Conservation (phyloP, 2,888 invertebrate genomes). For the Cremastinae sp. region DNA sequence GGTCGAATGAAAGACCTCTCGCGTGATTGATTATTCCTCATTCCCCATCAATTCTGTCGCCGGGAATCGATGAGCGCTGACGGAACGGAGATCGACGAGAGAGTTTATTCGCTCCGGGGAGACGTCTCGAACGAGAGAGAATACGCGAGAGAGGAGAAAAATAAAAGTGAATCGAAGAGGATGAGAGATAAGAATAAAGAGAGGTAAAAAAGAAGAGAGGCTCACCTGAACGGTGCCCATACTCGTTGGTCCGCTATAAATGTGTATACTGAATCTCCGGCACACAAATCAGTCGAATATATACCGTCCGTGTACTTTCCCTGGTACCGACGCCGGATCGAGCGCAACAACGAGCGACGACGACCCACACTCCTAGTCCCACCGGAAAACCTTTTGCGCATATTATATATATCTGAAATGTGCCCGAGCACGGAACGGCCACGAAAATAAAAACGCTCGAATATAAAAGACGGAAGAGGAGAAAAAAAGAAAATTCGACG, state of each 20-base stretch:
- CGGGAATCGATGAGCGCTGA: too few species aligned
- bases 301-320: constrained; percentile 77
- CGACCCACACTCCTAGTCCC: constrained; percentile 55
- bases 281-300: constrained; percentile 77
- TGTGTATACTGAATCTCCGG: constrained; percentile 75
- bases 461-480: not conserved
- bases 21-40: too few species aligned
- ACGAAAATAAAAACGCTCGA: not conserved
- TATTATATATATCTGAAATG: constrained; percentile 17
- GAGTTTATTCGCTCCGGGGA: too few species aligned
- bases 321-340: constrained; percentile 61
- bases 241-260: constrained; percentile 69
- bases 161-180: not conserved
- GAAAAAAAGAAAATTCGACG: constrained; percentile 1
- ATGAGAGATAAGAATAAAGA: not conserved
- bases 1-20: too few species aligned
- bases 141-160: constrained; percentile 9
- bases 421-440: constrained; percentile 12
- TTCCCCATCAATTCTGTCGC: too few species aligned
- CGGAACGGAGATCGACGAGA: too few species aligned
- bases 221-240: constrained; percentile 76
- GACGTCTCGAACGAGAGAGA: not conserved
- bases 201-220: constrained; percentile 57
- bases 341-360: constrained; percentile 32
- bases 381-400: constrained; percentile 59